These are phyloP conservation scores for Poeciliopsis prolifica DNA, from an alignment of 2,113 vertebrate species.

Conservation along the genomic window DNA sequence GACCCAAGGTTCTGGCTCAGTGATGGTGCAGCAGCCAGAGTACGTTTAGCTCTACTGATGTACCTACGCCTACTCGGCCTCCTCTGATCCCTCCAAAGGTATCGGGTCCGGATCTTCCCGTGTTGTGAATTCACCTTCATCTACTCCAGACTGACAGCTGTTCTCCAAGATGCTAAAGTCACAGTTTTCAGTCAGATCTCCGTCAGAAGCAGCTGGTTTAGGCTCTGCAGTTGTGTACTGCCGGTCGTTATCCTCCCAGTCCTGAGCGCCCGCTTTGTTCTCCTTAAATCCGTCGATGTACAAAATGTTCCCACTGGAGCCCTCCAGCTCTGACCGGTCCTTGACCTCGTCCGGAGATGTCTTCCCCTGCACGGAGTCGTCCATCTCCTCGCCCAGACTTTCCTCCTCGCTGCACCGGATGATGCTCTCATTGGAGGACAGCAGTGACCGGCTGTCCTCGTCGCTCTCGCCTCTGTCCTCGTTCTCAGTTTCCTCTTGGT, in stretches of 20 bases:
- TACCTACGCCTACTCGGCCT: slow-evolving; percentile 24
- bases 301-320: slow-evolving; percentile 10
- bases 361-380: slow-evolving; percentile 16
- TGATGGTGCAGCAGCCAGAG: background rate
- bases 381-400: slow-evolving; percentile 16
- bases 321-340: slow-evolving; percentile 17
- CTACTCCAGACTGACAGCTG: slow-evolving; percentile 9
- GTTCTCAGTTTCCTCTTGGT: background rate
- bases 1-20: slow-evolving; percentile 7
- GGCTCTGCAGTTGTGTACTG: slow-evolving; percentile 11
- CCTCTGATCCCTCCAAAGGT: slow-evolving; percentile 21
- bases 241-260: slow-evolving; percentile 1
- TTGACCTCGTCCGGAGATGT: slow-evolving; percentile 3
- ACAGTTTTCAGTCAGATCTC: slow-evolving; percentile 41
- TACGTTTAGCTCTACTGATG: slow-evolving; percentile 18
- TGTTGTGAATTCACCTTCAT: background rate
- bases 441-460: slow-evolving; percentile 33
- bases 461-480: slow-evolving; percentile 6
- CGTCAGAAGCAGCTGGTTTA: slow-evolving; percentile 1
- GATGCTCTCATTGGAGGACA: slow-evolving; percentile 61
- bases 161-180: slow-evolving; percentile 62
- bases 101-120: slow-evolving; percentile 18
- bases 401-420: slow-evolving; percentile 65
- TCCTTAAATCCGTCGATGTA: slow-evolving; percentile 26
- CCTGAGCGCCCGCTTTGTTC: slow-evolving; percentile 1